phyloP scores from a whole-genome alignment of 2,888 invertebrate species.

The Hololepta plana region DNA sequence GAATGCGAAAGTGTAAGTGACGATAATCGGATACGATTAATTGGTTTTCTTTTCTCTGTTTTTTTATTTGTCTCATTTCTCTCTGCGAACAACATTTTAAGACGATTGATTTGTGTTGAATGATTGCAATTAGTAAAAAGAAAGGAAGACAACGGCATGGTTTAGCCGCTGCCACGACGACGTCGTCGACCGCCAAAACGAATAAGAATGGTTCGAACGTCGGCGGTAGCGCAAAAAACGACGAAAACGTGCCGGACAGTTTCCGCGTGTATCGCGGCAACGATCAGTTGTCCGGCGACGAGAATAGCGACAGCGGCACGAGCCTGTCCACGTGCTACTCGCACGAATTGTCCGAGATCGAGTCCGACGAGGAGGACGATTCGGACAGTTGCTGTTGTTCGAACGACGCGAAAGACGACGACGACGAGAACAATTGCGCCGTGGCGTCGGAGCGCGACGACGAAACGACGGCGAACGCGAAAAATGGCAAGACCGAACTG shows the following conservation, averaged over 20 bases:
- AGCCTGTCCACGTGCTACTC: slow-evolving; percentile 30
- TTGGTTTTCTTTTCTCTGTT: slow-evolving; percentile 2
- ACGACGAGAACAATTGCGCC: slow-evolving; percentile 5
- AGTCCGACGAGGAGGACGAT: slow-evolving; percentile 20
- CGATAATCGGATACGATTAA: slow-evolving; percentile 6
- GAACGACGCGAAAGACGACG: slow-evolving; percentile 20
- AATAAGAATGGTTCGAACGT: too few relatives aligned
- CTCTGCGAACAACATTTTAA: too few relatives aligned
- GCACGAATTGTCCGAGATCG: slow-evolving; percentile 24
- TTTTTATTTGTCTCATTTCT: too few relatives aligned
- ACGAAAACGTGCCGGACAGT: slow-evolving; percentile 27
- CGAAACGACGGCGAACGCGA: slow-evolving; percentile 8
- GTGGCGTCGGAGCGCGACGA: slow-evolving; percentile 11
- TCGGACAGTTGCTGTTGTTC: slow-evolving; percentile 18
- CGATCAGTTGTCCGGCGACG: slow-evolving; percentile 22
- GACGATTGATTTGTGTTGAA: too few relatives aligned
- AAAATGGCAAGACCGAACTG: slow-evolving; percentile 28
- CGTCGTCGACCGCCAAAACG: slow-evolving; percentile 9
- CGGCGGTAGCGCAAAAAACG: slow-evolving; percentile 9
- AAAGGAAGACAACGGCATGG: slow-evolving; percentile 19
- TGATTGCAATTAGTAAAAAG: too few relatives aligned
- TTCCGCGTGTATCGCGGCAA: slow-evolving; percentile 34
- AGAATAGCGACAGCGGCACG: slow-evolving; percentile 25
- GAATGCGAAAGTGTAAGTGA: slow-evolving; percentile 25
- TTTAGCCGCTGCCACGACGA: slow-evolving; percentile 22